Evolutionary conservation across 2,888 invertebrate genomes (phyloP), one percentile per base, ranked within the genome.

Genomic region (Pachliopta kotzebuea): DNA sequence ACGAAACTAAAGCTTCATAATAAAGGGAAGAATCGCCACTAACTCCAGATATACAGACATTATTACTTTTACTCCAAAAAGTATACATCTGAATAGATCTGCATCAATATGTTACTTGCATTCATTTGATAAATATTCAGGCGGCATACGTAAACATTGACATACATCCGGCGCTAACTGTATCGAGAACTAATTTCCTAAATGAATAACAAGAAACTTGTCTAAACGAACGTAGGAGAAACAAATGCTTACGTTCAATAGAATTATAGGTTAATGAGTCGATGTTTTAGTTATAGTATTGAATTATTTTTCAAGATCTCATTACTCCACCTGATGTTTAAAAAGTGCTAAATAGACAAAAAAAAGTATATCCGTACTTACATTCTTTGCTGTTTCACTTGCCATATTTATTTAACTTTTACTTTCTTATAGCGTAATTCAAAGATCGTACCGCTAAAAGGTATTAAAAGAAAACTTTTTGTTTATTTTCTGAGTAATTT

Each of bases 331-430:
- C 18, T 6, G 11, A 45, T 45, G n/a, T 37, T 14, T 2, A 37
- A 37, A 37, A 37, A 14, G 4, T 11, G 37, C 37, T 37, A 37
- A 37, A 37, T 37, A 37, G 3, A 9, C 23, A 49, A 24, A 54
- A 67, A 63, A 67, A 63, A 54, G 37, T 49, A 31, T 9, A 29
- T 17, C n/a, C 9, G 66, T 72, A 88, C 93, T 93, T 89, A 94
- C 94, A 72, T 93, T 93, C 87, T 94, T 89, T 62, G 92, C 82
- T 37, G 93, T 92, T 78, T 94, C 94, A 78, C 87, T 93, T 26
- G 94, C 93, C 94, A 94, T 94, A 75, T 79, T 85, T 52, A 29
- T 45, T 52, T n/a, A 61, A 23, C 31, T 26, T 9, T 56, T 7
- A 49, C 37, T 52, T 50, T 23, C 53, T 56, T 62, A 59, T 52